Evolutionary conservation across 2,888 invertebrate species (phyloP), one percentile per base, ranked within the genome.

Genomic region (Lepidocyrtoides sp.): DNA sequence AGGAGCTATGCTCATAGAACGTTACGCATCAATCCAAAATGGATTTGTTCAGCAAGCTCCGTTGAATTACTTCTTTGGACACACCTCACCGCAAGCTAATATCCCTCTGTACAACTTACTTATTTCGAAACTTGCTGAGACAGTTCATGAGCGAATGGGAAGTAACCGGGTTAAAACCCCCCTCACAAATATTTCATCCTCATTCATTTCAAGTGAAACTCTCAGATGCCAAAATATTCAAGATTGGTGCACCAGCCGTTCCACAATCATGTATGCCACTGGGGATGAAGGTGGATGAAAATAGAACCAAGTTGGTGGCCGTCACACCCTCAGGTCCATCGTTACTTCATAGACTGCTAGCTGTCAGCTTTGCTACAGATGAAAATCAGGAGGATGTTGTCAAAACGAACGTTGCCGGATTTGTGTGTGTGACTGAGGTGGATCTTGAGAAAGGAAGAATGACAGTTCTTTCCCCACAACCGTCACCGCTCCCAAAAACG

Each of bases 211-310:
- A 99, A 95, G 97, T 99, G 0, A 98, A 98, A 95, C 98, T 98
- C 96, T 96, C 96, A 0, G 99, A 99, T 94, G 95, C 96, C 20
- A 97, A 97, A 95, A 97, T 99, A 51, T 99, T 97, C 95, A 99
- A 99, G 96, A 98, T 99, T 94, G 99, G 99, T 12, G 98, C 99
- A 0, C 98, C 98, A 0, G 97, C 97, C 0, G 96, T 99, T 88
- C 99, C 99, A 0, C 98, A 98, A 95, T 99, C 99, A 1, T 99
- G 99, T 95, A 97, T 99, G 97, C 99, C 99, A 0, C 96, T 99
- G 89, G 99, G 99, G 79, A 99, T 99, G 98, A 98, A 98, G 94
- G 95, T 97, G 0, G 98, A 98, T 95, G 99, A 99, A 95, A 98
- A 98, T 95, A 96, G 97, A 92, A 98, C 98, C 0, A 98, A 98